Percentiles rank a stretch among this genome's conserved stretches.
These are phyloP conservation scores for Micrastur ruficollis DNA, from an alignment of 2,797 vertebrate genomes.

Conservation along the genomic window DNA sequence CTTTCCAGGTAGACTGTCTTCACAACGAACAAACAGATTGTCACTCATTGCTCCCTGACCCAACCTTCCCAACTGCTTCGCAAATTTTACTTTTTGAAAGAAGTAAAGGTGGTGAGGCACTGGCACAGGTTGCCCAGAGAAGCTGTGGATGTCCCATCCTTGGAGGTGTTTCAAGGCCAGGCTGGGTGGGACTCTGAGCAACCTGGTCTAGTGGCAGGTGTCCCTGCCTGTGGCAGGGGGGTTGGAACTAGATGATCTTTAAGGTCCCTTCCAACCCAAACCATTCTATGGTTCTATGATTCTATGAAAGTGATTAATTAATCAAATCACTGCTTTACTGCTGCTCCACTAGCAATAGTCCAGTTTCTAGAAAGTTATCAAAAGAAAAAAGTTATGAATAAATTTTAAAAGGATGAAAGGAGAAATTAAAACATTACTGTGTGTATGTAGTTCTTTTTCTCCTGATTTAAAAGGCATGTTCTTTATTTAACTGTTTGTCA, in stretches of 20 bases:
- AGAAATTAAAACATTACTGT: not conserved
- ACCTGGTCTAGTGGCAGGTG: no score
- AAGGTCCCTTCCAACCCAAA: no score
- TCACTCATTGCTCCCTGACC: not conserved
- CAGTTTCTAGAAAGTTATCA: not conserved
- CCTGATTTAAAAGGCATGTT: not conserved
- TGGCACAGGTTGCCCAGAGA: no score
- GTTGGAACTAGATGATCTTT: no score
- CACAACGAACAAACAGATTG: not conserved
- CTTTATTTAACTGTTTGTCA: not conserved
- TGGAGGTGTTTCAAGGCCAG: no score
- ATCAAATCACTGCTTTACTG: not conserved
- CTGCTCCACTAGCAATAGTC: not conserved
- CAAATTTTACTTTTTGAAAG: not conserved
- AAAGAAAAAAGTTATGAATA: not conserved
- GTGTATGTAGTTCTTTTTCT: fast-evolving
- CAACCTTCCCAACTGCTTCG: not conserved
- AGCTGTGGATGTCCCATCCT: no score
- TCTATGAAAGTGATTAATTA: not conserved
- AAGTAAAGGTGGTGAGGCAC: not conserved
- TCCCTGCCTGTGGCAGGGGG: no score
- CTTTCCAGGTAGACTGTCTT: not conserved
- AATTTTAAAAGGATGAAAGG: not conserved
- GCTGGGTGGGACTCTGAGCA: no score
- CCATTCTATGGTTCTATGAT: no score